Percentiles rank a stretch among this genome's conserved stretches.
These are phyloP conservation scores for Zoanthus gigantus DNA, from an alignment of 92 coral and sea anemone genomes.

Conservation along the genomic window DNA sequence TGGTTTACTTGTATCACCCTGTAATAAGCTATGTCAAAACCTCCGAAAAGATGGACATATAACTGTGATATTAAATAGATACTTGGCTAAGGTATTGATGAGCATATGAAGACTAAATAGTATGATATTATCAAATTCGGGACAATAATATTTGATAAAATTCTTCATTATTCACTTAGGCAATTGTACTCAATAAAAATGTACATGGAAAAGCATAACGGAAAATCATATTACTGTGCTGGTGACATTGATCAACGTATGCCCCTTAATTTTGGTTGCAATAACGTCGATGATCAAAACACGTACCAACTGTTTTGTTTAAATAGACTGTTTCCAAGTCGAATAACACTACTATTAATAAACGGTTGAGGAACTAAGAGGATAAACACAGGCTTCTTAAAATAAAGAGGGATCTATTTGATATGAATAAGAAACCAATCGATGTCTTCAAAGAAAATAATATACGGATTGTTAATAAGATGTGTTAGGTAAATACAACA, in stretches of 20 bases:
- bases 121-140: not conserved
- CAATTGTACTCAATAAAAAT: conserved; percentile 39
- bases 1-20: not conserved
- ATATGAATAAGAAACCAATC: conserved; percentile 31
- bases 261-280: conserved; percentile 30
- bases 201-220: conserved; percentile 25
- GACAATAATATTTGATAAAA: conserved; percentile 30
- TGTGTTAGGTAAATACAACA: not conserved
- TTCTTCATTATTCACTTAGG: conserved; percentile 1
- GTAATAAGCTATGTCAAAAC: not conserved
- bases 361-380: conserved; percentile 5
- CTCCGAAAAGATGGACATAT: not conserved
- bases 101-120: not conserved
- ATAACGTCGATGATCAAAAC: conserved; percentile 45
- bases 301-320: conserved; percentile 28
- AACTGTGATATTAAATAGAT: not conserved
- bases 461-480: conserved; percentile 25
- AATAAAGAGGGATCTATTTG: conserved; percentile 23
- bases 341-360: conserved; percentile 37
- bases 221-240: conserved; percentile 19
- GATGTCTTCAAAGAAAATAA: conserved; percentile 26
- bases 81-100: conserved; percentile 17
- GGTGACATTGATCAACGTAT: conserved; percentile 51
- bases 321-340: conserved; percentile 36
- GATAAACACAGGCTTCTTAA: conserved; percentile 2